Evolutionary conservation across 37 sponge, comb jelly and placozoan species (phyloP), one percentile per base, ranked within the genome.

Genomic region (Chondrilla cf. caribensis): DNA sequence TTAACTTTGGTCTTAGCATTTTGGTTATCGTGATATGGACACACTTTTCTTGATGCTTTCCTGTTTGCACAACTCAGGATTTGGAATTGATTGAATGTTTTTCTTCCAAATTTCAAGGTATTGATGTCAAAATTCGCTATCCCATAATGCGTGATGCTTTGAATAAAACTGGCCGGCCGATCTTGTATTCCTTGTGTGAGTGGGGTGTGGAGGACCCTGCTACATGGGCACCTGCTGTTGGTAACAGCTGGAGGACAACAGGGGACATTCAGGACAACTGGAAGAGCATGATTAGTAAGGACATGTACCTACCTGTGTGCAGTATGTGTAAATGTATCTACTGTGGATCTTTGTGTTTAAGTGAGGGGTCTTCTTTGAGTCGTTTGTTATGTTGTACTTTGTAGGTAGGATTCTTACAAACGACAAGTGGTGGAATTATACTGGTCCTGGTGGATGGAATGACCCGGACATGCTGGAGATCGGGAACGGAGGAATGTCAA

Each of bases 181-280:
- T 94, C 44, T 94, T 94, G 71, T 94, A 38, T 71, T 94, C 95
- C 41, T 22, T 95, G 83, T 94, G 95, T 78, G 95, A 94, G 68
- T 90, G 91, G 95, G 89, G 90, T 1, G 44, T 36, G 9, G 89
- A 93, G 25, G 39, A 86, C 44, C 94, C 94, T 15, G 87, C 88
- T 18, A 78, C 65, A 0, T 94, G 95, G 95, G 95, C 91, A 18
- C 71, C 87, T 7, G 19, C 31, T 0, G 91, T 94, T 31, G 95
- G 95, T 15, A 94, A 94, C 59, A 94, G 95, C 54, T 94, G 95
- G 95, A 80, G 95, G 3, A 94, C 95, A 14, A 94, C 95, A 25
- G 85, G 82, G 2, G 95, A 94, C 75, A 94, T 94, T 55, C 1
- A 26, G 9, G 91, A 90, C 58, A 80, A 80, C 59, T 94, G 89